phyloP scores from a whole-genome alignment of 2,797 vertebrate species.

The Chelmon rostratus region DNA sequence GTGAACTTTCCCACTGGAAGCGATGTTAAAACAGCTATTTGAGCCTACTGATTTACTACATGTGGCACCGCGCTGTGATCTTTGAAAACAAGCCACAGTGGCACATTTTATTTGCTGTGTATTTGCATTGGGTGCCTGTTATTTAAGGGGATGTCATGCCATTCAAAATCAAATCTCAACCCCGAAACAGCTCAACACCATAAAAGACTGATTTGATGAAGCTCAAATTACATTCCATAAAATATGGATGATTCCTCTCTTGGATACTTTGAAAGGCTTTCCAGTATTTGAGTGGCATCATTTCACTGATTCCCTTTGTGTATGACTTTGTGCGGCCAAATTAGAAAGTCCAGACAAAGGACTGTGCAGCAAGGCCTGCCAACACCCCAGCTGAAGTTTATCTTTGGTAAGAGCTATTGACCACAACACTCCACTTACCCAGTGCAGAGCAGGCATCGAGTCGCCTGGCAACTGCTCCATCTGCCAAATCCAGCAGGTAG shows the following conservation, averaged over 20 bases:
- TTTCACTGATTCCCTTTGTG: conserved; percentile 48
- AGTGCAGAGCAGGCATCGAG: conserved; percentile 90
- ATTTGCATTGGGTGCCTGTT: neutral
- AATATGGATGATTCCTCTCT: conserved; percentile 35
- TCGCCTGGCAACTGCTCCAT: conserved; percentile 91
- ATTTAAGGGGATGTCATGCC: neutral
- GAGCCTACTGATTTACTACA: conserved; percentile 3
- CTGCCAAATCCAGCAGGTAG: conserved; percentile 93
- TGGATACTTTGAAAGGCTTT: conserved; percentile 29
- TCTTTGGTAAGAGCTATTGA: conserved; percentile 60
- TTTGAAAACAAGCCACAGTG: conserved; percentile 10
- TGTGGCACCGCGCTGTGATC: neutral
- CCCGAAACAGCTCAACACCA: neutral
- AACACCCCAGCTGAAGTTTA: conserved; percentile 56
- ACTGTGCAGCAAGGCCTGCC: conserved; percentile 55
- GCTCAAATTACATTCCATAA: conserved; percentile 12
- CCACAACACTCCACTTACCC: conserved; percentile 86
- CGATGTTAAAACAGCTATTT: conserved; percentile 18
- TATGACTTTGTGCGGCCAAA: conserved; percentile 38
- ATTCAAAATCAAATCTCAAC: conserved; percentile 5
- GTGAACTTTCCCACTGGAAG: conserved; percentile 42
- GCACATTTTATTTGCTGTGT: neutral
- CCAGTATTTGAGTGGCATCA: conserved; percentile 31
- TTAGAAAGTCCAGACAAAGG: conserved; percentile 60
- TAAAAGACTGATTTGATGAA: neutral